Evolutionary conservation across 2,888 invertebrate species (phyloP).

Genomic region (Coelinius sp.): DNA sequence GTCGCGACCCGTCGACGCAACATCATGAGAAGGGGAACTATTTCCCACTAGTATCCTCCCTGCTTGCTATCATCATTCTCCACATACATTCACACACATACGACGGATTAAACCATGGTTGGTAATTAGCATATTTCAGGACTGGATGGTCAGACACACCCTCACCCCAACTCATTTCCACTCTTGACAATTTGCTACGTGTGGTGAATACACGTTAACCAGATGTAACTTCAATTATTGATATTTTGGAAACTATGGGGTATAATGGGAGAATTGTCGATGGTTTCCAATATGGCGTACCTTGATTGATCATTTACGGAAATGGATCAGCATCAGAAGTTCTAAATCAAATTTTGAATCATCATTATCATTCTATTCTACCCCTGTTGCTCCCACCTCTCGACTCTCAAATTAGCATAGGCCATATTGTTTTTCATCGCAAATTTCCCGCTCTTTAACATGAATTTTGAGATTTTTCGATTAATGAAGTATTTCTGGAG

Average conservation of each 20-base stretch:
- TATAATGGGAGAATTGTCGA: no score
- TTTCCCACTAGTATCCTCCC: not conserved
- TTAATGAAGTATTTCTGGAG: not conserved
- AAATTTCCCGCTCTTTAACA: not conserved
- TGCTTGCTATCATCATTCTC: not conserved
- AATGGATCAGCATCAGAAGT: not conserved
- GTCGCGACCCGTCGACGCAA: constrained; percentile 31
- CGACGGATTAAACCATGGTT: not conserved
- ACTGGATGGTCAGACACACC: not conserved
- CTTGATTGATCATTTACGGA: not conserved
- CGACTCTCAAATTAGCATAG: not conserved
- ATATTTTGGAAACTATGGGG: not conserved
- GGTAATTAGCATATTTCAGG: not conserved
- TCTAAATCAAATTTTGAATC: not conserved
- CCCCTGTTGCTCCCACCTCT: not conserved
- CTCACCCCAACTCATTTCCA: not conserved
- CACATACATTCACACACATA: not conserved
- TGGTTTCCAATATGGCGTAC: no score
- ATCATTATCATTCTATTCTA: not conserved
- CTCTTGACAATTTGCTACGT: not conserved
- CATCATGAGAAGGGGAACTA: constrained; percentile 9
- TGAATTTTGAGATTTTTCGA: not conserved
- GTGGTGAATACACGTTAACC: not conserved
- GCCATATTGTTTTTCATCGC: not conserved
- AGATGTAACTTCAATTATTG: not conserved